Evolutionary conservation across 2,113 vertebrate genomes (phyloP), one percentile per base, ranked within the genome.

Genomic region (Ondatra zibethicus): DNA sequence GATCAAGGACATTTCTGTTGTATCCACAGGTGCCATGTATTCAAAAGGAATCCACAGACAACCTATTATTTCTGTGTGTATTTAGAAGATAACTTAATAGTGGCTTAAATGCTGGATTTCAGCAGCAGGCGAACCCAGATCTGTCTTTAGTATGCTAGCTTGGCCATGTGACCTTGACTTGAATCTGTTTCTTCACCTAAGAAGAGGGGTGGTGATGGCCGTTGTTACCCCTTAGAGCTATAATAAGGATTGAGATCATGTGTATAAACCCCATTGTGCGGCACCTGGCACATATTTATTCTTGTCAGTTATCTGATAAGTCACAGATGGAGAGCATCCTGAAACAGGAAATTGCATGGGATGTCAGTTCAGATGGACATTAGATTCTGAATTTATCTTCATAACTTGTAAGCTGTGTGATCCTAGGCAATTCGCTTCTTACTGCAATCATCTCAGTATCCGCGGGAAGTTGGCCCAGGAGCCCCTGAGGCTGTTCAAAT

Each of bases 351-450:
- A 92, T 84, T 91, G 33, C 58, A 63, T 76, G 63, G 58, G 52
- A 92, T 88, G 75, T 68, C 47, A 21, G 52, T 95, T 95, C 82
- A 94, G 33, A 93, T 85, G 88, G 88, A 77, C 39, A 81, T 65
- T 87, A 84, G 94, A 94, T 92, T 96, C 92, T 92, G 73, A 90
- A 78, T 75, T 89, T 61, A 89, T 92, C 78, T 92, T 36, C n/a
- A 58, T 95, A 36, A 81, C 45, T 96, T 95, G 85, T 5, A 93
- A 76, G 33, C 86, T 90, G 39, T 93, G 27, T 84, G 75, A 75
- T 80, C 78, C 85, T 88, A 6, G 66, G 55, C 42, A 89, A 12
- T 93, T 89, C 33, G 36, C 72, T 45, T 93, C n/a, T 92, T 88
- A 45, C 36, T 96, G 61, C 4, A 39, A 9, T 86, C 23, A 45